These are phyloP conservation scores for Torymus auratus DNA, from an alignment of 2,888 invertebrate species.

Conservation along the genomic window DNA sequence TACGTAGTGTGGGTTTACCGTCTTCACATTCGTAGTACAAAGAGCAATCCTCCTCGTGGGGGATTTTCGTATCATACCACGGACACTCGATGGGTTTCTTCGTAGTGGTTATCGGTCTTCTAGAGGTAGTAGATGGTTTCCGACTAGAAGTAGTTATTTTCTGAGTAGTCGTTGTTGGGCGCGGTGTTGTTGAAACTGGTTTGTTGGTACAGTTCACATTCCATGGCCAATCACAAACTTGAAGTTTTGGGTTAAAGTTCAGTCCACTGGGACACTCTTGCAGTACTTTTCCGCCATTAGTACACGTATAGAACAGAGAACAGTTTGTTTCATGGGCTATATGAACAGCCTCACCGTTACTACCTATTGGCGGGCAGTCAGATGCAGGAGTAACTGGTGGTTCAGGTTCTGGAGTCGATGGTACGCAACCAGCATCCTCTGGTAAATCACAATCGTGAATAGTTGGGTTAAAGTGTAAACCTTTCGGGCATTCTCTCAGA, in stretches of 20 bases:
- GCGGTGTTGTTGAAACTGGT: too few species aligned
- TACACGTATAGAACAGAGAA: slow-evolving; percentile 60
- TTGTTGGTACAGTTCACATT: slow-evolving; percentile 52
- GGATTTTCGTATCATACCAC: slow-evolving; percentile 21
- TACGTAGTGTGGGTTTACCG: not conserved
- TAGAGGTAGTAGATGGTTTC: not conserved
- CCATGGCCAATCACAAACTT: slow-evolving; percentile 61
- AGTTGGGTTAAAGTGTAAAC: slow-evolving; percentile 26
- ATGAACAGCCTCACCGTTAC: slow-evolving; percentile 2
- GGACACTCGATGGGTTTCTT: not conserved
- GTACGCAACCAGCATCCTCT: slow-evolving; percentile 23
- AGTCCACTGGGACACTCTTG: slow-evolving; percentile 59
- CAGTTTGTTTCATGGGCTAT: slow-evolving; percentile 60
- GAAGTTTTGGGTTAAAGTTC: slow-evolving; percentile 53
- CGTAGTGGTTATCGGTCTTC: slow-evolving; percentile 1
- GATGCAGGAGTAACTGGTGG: not conserved
- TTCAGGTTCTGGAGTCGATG: too few species aligned
- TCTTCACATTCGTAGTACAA: slow-evolving; percentile 10
- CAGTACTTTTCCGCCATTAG: slow-evolving; percentile 50
- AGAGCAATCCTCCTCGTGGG: slow-evolving; percentile 61
- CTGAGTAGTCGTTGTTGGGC: not conserved
- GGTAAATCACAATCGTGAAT: slow-evolving; percentile 23
- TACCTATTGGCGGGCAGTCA: slow-evolving; percentile 1
- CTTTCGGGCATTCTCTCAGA: slow-evolving; percentile 2
- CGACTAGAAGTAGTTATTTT: too few species aligned